Base-by-base conservation (phyloP, 2,888 invertebrate species). In the Protophormia terraenovae region DNA sequence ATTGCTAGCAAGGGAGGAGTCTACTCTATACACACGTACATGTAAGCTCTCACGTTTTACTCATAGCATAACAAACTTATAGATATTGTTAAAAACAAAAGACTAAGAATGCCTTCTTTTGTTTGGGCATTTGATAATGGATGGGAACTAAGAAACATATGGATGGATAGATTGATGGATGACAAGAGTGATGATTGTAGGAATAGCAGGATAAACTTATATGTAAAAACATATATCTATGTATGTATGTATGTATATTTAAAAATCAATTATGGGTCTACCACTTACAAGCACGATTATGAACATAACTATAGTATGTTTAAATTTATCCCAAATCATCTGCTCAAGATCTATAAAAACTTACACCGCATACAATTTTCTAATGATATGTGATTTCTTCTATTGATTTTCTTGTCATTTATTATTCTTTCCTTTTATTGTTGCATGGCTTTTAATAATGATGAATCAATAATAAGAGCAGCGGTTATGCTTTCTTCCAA, bases 1-100 rank as follows among this genome's bases (percentile, higher is more conserved):
- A 64, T 80, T 69, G 76, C 77, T 80, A 72, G 86, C 86, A 87
- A 86, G 88, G 89, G 89, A 88, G 89, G 89, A 90, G 90, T 89
- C 81, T 86, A 75, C 64, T 71, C 86, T 58, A 84, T 86, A 88
- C 87, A 87, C 87, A 87, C 69, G 64, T 10, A 85, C 58, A 71
- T 14, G 47, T 73, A 66, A 73, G 55, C 55, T 80, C 72, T 72
- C 35, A 73, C 35, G 72, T 84, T 86, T 87, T 85, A 71, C 24
- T 32, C 14, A 47, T n/a, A 19, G 16, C 16, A 14, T 2, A 72
- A 60, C 27, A 62, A 47, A 62, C 29, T 47, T 47, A 16, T 38
- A 64, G 41, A 72, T 72, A 60, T 75, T 24, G n/a, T 19, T 32
- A 27, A 53, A 76, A 82, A 76, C 76, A 76, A 76, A 69, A 82